Base-by-base conservation (phyloP, 2,888 invertebrate genomes). In the Phoronis australis region DNA sequence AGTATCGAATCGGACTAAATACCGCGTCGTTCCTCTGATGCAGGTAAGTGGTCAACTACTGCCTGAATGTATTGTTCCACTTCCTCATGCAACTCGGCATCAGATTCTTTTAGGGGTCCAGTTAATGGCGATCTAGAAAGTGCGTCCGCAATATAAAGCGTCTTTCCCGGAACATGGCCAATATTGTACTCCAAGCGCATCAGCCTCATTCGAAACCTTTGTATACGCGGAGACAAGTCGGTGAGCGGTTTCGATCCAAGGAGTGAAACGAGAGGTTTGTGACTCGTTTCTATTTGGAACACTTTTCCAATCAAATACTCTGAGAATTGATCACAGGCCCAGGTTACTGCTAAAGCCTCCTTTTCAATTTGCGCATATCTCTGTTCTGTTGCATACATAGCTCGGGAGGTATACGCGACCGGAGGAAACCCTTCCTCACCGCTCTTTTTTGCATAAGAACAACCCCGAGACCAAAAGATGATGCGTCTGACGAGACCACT, bases 241-340 rank as follows among this genome's bases (percentile, higher is more conserved):
- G 63, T 63, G 18, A 76, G 50, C 20, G 63, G 52, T 52, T 75
- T 75, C 1, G 62, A 62, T 45, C 65, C 58, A 12, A 77, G 42
- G 2, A 77, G 48, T 20, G 68, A 52, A 1, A 73, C 45, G 4
- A 75, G 52, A 1, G 74, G 75, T 51, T 71, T 73, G 56, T 76
- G 74, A 51, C 77, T 73, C 0, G 75, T 77, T 53, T 64, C 59
- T 2, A 75, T 45, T 18, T 40, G 45, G 35, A 76, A 58, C 24
- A 58, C 37, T 26, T 55, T 56, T 9, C 71, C 73, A 5, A 55
- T 52, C 12, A 75, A 42, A 49, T 62, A 75, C 26, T 75, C 64
- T 41, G 60, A 47, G 46, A 75, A 69, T 47, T 35, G 31, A 22
- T 51, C 51, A 26, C 43, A 51, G 2, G 47, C 44, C 40, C 48